Evolutionary conservation across 2,888 invertebrate genomes (phyloP), one percentile per base, ranked within the genome.

Genomic region (Calameuta idolon): DNA sequence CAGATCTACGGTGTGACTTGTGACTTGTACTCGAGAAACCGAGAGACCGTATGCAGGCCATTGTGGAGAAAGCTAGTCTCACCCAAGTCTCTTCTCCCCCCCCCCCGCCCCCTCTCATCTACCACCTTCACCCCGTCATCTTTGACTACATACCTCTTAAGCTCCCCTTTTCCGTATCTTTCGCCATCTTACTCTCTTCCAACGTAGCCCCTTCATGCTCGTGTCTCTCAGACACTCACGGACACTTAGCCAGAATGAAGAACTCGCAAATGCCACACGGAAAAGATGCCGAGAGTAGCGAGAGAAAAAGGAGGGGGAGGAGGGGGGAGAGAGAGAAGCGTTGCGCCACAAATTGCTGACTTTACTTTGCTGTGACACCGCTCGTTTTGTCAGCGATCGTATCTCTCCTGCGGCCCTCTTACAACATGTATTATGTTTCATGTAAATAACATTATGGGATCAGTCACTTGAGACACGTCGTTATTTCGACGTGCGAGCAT

Each of bases 1-100:
- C 80, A 81, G 81, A 84, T 81, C 79, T 81, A 77, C 82, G 82
- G 82, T 84, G 83, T 82, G 81, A 83, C 83, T 84, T 82, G 83
- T 81, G 85, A 81, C 84, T 87, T 83, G 83, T 79, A 81, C 80
- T 23, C 9, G 74, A 33, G 35, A 33, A 23, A 23, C 12, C 71
- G 33, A 12, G 71, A 33, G 71, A 55, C 74, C 35, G 74, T 40
- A n/a, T 74, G 33, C 74, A 34, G 34, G 35, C 23, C 74, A 74
- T 74, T 74, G 74, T 74, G 74, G 74, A 74, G 87, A 86, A 87
- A 87, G 86, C 85, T 81, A 75, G 76, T 78, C 83, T 78, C 76
- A 77, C 77, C 71, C 77, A 55, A 73, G 69, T 40, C 74, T 55
- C 40, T n/a, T 68, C 31, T 69, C 33, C 73, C 73, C 76, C 31